A percentile compares a stretch with the other conserved stretches of the same genome.
These are phyloP conservation scores for Herminia tarsipennalis DNA, from an alignment of 2,888 invertebrate genomes.

Conservation along the genomic window DNA sequence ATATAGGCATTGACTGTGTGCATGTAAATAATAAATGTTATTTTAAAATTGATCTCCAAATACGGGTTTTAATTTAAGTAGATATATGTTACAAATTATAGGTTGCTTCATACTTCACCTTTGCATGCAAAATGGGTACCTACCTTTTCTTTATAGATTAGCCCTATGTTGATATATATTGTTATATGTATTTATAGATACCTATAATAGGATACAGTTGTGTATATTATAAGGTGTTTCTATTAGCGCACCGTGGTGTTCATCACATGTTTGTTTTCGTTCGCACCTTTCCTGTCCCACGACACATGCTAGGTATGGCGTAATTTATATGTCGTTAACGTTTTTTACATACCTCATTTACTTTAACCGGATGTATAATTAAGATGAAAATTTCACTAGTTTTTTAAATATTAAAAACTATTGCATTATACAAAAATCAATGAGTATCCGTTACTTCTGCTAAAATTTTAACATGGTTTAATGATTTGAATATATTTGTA, in stretches of 20 bases:
- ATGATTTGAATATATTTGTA: too few species aligned
- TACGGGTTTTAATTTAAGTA: too few species aligned
- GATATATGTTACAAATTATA: neutral
- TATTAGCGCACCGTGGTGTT: conserved; percentile 53
- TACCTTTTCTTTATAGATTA: neutral
- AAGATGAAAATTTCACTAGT: neutral
- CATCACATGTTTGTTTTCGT: conserved; percentile 66
- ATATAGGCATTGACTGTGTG: too few species aligned
- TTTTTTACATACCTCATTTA: neutral
- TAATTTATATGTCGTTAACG: conserved; percentile 32
- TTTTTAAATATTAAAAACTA: neutral
- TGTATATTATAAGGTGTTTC: conserved; percentile 53
- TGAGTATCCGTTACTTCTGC: too few species aligned
- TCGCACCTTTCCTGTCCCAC: conserved; percentile 76
- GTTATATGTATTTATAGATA: conserved; percentile 28
- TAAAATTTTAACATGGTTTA: too few species aligned
- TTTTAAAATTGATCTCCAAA: too few species aligned
- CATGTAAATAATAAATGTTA: too few species aligned
- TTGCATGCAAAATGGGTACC: too few species aligned
- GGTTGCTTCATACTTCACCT: neutral
- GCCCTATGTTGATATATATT: neutral
- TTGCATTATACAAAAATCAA: neutral
- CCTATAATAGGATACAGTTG: conserved; percentile 40
- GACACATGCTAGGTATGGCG: conserved; percentile 40
- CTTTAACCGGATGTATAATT: neutral